Evolutionary conservation across 1,140 invertebrate genomes (phyloP).

Genomic region (Yoshiicerus persimilis): DNA sequence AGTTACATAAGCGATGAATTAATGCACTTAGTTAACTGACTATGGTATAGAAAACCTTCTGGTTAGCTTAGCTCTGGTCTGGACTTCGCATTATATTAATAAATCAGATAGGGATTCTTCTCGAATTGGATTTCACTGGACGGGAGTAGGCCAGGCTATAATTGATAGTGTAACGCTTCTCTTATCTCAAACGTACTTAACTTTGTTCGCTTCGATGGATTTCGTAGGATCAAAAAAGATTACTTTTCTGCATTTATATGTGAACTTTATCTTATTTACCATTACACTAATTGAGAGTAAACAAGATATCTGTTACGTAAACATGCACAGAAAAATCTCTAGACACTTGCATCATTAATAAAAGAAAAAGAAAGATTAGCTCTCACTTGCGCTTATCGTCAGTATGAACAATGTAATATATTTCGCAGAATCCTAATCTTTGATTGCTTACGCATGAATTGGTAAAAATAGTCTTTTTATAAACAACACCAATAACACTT

Average conservation of each 20-base stretch:
- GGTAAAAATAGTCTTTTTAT: no score
- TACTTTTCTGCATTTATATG: neutral
- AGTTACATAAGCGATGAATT: neutral
- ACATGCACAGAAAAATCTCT: neutral
- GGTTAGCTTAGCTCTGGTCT: no score
- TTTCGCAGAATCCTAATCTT: no score
- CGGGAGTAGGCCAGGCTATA: neutral
- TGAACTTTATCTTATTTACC: no score
- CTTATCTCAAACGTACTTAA: neutral
- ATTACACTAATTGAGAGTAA: neutral
- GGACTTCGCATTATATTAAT: neutral
- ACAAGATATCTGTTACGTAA: neutral
- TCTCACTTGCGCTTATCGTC: no score
- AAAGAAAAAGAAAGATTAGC: no score
- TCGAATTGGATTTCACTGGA: no score
- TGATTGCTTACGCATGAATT: no score
- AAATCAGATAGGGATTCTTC: neutral
- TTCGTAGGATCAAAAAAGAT: neutral
- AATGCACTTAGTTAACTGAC: no score
- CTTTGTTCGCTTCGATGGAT: neutral
- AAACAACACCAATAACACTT: no score
- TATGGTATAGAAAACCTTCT: neutral
- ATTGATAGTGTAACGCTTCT: neutral
- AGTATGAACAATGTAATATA: no score
- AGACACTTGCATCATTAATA: no score